These are phyloP conservation scores for Yponomeuta evonymella DNA, from an alignment of 2,888 invertebrate genomes.

Conservation along the genomic window DNA sequence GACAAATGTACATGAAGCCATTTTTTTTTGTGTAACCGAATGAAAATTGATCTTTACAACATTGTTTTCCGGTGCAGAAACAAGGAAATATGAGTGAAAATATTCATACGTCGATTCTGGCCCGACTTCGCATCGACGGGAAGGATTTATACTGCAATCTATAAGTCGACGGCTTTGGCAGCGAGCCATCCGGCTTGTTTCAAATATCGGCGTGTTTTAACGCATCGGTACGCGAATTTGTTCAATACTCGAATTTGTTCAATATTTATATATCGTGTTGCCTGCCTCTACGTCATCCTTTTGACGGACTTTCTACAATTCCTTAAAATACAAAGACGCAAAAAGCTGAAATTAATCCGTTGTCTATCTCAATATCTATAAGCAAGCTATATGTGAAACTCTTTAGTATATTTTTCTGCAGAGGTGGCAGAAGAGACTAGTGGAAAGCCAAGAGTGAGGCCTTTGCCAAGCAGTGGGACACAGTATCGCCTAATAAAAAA, in stretches of 20 bases:
- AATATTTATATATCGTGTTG: neutral
- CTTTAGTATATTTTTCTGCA: too few relatives aligned
- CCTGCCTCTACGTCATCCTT: neutral
- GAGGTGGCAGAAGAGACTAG: too few relatives aligned
- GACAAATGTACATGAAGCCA: too few relatives aligned
- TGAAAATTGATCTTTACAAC: neutral
- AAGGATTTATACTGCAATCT: slow-evolving; percentile 12
- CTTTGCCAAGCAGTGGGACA: too few relatives aligned
- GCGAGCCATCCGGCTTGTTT: slow-evolving; percentile 55
- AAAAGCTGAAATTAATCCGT: too few relatives aligned
- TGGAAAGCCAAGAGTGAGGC: too few relatives aligned
- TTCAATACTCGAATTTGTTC: neutral
- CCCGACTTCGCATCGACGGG: neutral
- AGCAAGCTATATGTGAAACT: too few relatives aligned
- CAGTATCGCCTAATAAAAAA: too few relatives aligned
- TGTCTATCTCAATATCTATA: too few relatives aligned
- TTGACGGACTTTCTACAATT: neutral
- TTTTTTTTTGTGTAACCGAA: too few relatives aligned
- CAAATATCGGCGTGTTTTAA: slow-evolving; percentile 64
- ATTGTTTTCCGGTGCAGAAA: neutral
- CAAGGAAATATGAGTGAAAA: neutral
- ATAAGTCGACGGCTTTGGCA: slow-evolving; percentile 54
- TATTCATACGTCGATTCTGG: slow-evolving; percentile 3
- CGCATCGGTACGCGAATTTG: slow-evolving; percentile 33
- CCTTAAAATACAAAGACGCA: neutral